Evolutionary conservation across 1,140 invertebrate species (phyloP).

Genomic region (Sipha flava): DNA sequence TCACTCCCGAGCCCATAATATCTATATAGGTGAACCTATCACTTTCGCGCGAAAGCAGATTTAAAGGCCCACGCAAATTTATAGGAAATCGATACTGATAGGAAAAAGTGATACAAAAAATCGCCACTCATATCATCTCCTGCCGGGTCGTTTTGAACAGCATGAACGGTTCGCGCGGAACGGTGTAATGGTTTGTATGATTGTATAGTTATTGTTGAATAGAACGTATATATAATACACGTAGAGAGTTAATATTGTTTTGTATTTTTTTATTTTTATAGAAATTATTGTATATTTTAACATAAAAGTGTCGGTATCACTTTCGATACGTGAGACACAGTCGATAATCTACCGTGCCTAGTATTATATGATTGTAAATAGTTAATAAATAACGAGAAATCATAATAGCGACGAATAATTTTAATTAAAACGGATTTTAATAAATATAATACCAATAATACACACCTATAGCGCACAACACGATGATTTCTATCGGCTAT

Average conservation of each 20-base stretch:
- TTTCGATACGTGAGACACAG: background rate
- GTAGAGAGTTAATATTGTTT: background rate
- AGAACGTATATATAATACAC: background rate
- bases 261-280: background rate
- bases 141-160: background rate
- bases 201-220: background rate
- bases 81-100: background rate
- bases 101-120: background rate
- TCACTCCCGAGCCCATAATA: too few relatives aligned
- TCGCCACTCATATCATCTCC: too few relatives aligned
- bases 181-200: background rate
- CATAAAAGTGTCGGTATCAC: background rate
- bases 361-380: background rate
- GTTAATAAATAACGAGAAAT: too few relatives aligned
- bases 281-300: background rate
- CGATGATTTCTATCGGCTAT: too few relatives aligned
- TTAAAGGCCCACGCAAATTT: background rate
- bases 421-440: too few relatives aligned
- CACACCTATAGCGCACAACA: too few relatives aligned
- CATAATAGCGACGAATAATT: background rate
- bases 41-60: background rate
- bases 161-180: background rate
- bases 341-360: background rate
- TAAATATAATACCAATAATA: too few relatives aligned
- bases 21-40: background rate